Conservation (phyloP, 2,888 invertebrate species). For the Catocala sponsa region DNA sequence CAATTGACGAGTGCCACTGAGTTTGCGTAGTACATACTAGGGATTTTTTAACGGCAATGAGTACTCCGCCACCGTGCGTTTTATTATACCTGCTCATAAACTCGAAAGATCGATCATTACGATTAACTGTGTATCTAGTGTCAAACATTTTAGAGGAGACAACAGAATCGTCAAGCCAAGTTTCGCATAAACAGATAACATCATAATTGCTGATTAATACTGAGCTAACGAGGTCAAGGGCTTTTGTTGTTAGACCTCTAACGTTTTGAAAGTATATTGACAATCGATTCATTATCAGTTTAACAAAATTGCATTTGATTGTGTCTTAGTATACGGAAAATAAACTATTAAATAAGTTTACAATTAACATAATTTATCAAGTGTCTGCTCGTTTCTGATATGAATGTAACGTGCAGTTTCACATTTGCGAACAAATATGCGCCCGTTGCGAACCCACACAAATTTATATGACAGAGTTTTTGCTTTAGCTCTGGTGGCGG, state of each 20-base stretch:
- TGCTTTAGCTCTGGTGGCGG: not conserved
- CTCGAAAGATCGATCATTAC: constrained; percentile 1
- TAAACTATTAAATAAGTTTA: not conserved
- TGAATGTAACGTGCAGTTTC: not conserved
- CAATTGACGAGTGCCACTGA: not conserved
- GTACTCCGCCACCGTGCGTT: not conserved
- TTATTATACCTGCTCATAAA: constrained; percentile 1
- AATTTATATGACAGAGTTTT: not conserved
- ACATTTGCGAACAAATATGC: not conserved
- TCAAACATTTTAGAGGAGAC: not conserved
- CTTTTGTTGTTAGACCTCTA: not conserved
- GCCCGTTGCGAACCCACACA: constrained; percentile 1
- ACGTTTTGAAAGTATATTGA: constrained; percentile 2
- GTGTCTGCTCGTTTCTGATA: not conserved
- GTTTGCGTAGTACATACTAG: not conserved
- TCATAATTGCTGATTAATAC: too few relatives aligned
- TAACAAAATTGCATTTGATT: not conserved
- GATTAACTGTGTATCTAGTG: not conserved
- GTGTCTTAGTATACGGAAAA: not conserved
- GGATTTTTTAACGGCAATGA: constrained; percentile 1
- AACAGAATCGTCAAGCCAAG: too few relatives aligned
- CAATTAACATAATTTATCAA: not conserved
- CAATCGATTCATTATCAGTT: not conserved
- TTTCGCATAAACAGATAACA: too few relatives aligned
- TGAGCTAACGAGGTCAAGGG: too few relatives aligned